Base-by-base conservation (phyloP, 2,797 vertebrate species). In the Micropoecilia bifurca region DNA sequence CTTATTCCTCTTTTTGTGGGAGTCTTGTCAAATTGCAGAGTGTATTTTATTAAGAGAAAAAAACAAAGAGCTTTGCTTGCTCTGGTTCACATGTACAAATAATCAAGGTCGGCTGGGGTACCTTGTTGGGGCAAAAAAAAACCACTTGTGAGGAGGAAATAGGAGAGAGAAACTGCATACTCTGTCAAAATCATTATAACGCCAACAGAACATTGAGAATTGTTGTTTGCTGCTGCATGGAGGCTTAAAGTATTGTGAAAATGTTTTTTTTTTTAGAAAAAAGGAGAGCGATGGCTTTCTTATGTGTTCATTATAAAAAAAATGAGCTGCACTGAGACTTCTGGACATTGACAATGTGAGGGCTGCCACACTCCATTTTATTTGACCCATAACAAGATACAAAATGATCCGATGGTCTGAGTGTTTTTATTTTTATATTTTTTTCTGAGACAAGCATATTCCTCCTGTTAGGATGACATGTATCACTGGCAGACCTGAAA, bases 351-450 rank as follows among this genome's bases (percentile, higher is more conserved):
- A n/a, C 36, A 75, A 69, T 61, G 50, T 77, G 79, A 75, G n/a
- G 36, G 66, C 50, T 59, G 83, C 73, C 71, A 76, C 41, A 46
- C 41, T 66, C 75, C 75, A 73, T 68, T 50, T 86, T 25, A 74
- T 78, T 75, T 83, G 61, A 77, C 71, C 63, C 14, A 33, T 75
- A 63, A 69, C 43, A 76, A 85, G 30, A 81, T 22, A 30, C 41
- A 20, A 6, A 71, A 85, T 81, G 57, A 83, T 83, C 61, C 4
- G 1, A 78, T 71, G 77, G 59, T 81, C 20, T 59, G 28, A 4
- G 3, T 25, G 33, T 36, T 2, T 71, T 41, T 45, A n/a, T 53
- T 30, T 75, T 68, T 28, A 69, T 50, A 2, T 68, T 41, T 71
- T 30, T 75, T 41, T 74, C 57, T 55, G 18, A 66, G 45, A 0